Base-by-base conservation (phyloP, 2,888 invertebrate genomes). In the Lithosia quadra region DNA sequence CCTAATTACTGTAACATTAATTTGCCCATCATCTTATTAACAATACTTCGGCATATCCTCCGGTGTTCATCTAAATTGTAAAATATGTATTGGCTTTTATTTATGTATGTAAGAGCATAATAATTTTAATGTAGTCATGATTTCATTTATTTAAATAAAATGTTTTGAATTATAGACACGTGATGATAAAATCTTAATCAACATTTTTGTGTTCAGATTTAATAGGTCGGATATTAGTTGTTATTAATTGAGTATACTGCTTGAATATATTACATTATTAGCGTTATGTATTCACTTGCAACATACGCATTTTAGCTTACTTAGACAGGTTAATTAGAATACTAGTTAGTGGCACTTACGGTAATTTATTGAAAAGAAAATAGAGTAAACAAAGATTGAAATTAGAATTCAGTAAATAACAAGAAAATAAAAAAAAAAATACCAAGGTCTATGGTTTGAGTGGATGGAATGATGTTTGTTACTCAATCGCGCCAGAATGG, bases 1-100 rank as follows among this genome's bases (percentile, higher is more conserved):
- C 82, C 84, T 88, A 83, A 91, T 90, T 88, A 88, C 72, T 69
- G 49, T 63, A 72, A 79, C 84, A 86, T 91, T 88, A 91, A 86
- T 85, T 81, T 81, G 77, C 75, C 80, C 77, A 86, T 85, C 85
- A 82, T 86, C 85, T 78, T 82, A 86, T 85, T 84, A 86, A 85
- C 84, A 83, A 85, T 81, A 73, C 71, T 69, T 75, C 34, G 71
- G 77, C 81, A 83, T 82, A 85, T 86, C 80, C 81, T 82, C 80
- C 65, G 71, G 74, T 73, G 73, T 80, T 77, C 74, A 87, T 88
- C 87, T 85, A 77, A 85, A 87, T 82, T 81, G 77, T 84, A 84
- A 86, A 85, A 84, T 86, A 82, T 73, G 71, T 71, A 68, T 78
- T 49, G 66, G 63, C 28, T 65, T 33, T 76, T 76, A 79, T 73